phyloP scores from a whole-genome alignment of 2,797 vertebrate species.

The Stomatorhinus walkeri region DNA sequence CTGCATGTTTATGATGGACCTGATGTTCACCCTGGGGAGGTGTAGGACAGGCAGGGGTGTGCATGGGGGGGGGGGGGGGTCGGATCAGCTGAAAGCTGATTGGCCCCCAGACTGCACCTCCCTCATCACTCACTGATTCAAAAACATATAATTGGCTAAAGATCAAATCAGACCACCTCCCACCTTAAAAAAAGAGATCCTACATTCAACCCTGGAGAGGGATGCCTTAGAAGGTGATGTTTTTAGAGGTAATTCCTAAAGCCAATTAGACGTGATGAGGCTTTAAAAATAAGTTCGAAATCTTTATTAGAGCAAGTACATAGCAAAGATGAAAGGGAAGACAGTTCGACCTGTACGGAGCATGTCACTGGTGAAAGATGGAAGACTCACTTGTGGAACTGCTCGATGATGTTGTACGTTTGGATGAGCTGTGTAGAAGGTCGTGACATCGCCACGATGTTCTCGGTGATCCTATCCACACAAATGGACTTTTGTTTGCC shows the following conservation, averaged over 20 bases:
- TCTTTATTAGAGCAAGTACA: not conserved
- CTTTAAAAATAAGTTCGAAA: not conserved
- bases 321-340: not conserved
- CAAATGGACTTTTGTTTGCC: not conserved
- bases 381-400: slow-evolving; percentile 61
- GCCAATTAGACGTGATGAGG: not conserved
- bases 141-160: not conserved
- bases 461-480: slow-evolving; percentile 63
- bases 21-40: slow-evolving; percentile 61
- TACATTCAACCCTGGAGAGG: not conserved
- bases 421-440: slow-evolving; percentile 64
- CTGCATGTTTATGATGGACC: slow-evolving; percentile 72
- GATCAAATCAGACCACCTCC: not conserved
- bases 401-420: slow-evolving; percentile 65
- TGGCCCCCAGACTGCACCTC: not conserved
- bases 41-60: not conserved
- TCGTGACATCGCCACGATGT: slow-evolving; percentile 69
- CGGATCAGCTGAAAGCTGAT: not conserved
- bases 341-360: not conserved
- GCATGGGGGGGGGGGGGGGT: not conserved
- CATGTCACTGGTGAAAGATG: not conserved
- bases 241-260: not conserved
- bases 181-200: not conserved
- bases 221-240: not conserved
- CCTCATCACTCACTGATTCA: not conserved